Base-by-base conservation (phyloP, 64 coral and sea anemone genomes). In the Pocillopora damicornis region DNA sequence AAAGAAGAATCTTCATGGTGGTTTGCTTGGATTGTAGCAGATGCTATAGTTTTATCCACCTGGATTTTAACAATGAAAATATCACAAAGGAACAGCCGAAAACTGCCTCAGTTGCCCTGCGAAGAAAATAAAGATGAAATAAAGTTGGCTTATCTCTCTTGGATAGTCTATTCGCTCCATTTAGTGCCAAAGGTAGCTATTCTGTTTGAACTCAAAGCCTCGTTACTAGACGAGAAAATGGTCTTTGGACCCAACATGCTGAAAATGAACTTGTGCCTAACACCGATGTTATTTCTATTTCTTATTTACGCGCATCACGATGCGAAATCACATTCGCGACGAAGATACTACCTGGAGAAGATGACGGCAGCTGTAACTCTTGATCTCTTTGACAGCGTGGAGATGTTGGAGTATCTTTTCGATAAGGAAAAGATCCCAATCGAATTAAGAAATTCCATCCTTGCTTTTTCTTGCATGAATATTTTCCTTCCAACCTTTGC, bases 391-490 rank as follows among this genome's bases (percentile, higher is more conserved):
- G 96, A 98, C 78, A 95, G 93, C 59, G 93, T 98, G 4, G 96
- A 98, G 77, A 98, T 98, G 90, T 59, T 98, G 15, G 93, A 98
- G 45, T 95, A 98, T 77, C 85, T 98, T 11, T 98, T 98, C 6
- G 93, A 90, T 13, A 75, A 79, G 60, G 90, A 81, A 15, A 72
- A 51, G 17, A 88, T 88, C 2, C 15, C 92, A 25, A 9, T 23
- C 0, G 66, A 63, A 0, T 23, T 98, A 9, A 34, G 88, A 36
- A 88, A 71, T 58, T 77, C 90, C 11, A 98, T 98, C 66, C 65
- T 98, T 8, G 63, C 79, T 0, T 98, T 98, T 76, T 74, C 96
- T 23, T 92, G 78, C 64, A 88, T 98, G 73, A 98, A 98, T 59
- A 90, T 98, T 88, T 95, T 92, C 64, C 90, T 98, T 68, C 96